Base-by-base conservation (phyloP, 2,888 invertebrate genomes). In the Cantharis nigra region DNA sequence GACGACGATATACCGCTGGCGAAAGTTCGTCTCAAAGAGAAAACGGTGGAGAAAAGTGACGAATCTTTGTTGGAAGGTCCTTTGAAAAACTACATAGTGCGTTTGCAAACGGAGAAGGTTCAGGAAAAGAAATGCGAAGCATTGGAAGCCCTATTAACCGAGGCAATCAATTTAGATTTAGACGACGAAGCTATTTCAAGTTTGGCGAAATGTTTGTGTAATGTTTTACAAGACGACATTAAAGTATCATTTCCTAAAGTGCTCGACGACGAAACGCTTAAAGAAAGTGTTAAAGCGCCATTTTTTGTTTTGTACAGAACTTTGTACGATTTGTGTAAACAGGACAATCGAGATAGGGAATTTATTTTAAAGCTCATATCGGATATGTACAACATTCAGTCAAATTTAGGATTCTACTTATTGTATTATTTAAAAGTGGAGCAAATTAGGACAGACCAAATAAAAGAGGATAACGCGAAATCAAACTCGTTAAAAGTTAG, bases 281-380 rank as follows among this genome's bases (percentile, higher is more conserved):
- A 93, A 83, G 95, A 95, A 86, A 95, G 95, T 84, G 93, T 96
- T 88, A 94, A 90, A 87, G 93, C 89, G 26, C 94, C 94, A 49
- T 88, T 98, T 82, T 98, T 97, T 89, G 94, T 97, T 16, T 91
- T 98, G 90, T 96, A 97, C 88, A 92, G 95, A 83, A 95, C 94
- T 88, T 91, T 98, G 74, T 94, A 94, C 85, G 93, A 93, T 83
- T 90, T 92, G 79, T 89, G 89, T 76, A 91, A 92, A 77, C 91
- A 94, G 87, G 92, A 97, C 88, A 93, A 95, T 88, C 91, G 92
- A 79, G 92, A 95, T 82, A 95, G 96, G 88, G 93, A 96, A 33
- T 90, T 97, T 81, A 90, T 96, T 81, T 84, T 86, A 78, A 92
- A 94, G 81, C 90, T 98, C 69, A 90, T 97, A 76, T 94, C 94